Base-by-base conservation (phyloP, 2,888 invertebrate genomes). In the Coelinius sp. region DNA sequence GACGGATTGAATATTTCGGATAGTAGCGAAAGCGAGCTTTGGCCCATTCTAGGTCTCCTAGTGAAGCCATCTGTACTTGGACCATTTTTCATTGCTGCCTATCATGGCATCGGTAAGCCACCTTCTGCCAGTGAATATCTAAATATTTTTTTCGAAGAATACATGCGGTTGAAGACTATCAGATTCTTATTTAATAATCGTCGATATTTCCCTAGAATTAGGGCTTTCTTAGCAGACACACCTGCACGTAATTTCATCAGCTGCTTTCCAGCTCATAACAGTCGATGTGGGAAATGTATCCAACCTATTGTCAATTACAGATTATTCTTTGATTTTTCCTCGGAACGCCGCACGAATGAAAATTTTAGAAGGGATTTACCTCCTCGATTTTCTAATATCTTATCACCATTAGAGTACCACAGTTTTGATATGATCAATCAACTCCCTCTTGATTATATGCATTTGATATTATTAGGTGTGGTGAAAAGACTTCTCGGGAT, bases 11-110 rank as follows among this genome's bases (percentile, higher is more conserved):
- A 75, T 27, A 38, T 78, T 38, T 67, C 62, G 35, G 66, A 69
- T 41, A 75, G 74, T 64, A 69, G 67, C 10, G 41, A 53, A 20
- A 74, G 73, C 59, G 68, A 75, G 56, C 72, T 76, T 56, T 77
- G 74, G 78, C 76, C 75, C 5, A 77, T 78, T 67, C 66, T 78
- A n/a, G 74, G 66, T 4, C 22, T 12, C 35, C 59, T 68, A 53
- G 41, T 53, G 2, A 10, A 38, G 7, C 14, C 25, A 62, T 22
- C 7, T 17, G 5, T 38, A 20, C 17, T 20, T 20, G 17, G n/a
- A 10, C 62, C 62, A n/a, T 62, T 62, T 31, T 38, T 62, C 20
- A 62, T 38, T 62, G 62, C 35, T 31, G 62, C 62, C 31, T 38
- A 62, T 38, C 62, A 62, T 38, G 38, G 38, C 6, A 14, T 14